Conservation (phyloP, 2,888 invertebrate genomes). For the Scaptomyza tumidula region DNA sequence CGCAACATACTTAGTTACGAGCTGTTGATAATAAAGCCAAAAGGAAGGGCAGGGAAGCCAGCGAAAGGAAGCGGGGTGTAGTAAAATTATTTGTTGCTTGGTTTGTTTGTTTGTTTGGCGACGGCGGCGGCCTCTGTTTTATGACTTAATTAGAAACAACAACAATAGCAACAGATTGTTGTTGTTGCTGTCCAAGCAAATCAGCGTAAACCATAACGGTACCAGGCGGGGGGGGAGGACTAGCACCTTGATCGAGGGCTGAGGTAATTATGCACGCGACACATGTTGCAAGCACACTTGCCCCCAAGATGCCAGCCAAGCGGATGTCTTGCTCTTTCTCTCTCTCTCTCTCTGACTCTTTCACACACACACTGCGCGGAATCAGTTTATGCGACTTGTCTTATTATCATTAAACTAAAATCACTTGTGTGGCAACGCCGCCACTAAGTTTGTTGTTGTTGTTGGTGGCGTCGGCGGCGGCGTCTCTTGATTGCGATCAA, state of each 20-base stretch:
- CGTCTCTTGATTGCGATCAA: slow-evolving; percentile 66
- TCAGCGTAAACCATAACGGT: slow-evolving; percentile 76
- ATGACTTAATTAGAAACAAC: slow-evolving; percentile 71
- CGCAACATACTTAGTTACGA: slow-evolving; percentile 53
- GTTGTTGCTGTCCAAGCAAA: slow-evolving; percentile 50
- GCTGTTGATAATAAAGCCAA: slow-evolving; percentile 55
- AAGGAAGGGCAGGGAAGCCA: not conserved
- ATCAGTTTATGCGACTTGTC: slow-evolving; percentile 56
- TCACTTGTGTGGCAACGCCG: slow-evolving; percentile 58
- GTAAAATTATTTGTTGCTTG: slow-evolving; percentile 58
- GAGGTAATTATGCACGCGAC: slow-evolving; percentile 74
- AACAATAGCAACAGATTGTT: slow-evolving; percentile 17
- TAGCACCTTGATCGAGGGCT: slow-evolving; percentile 39
- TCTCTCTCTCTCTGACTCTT: not conserved
- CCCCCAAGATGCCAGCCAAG: slow-evolving; percentile 1
- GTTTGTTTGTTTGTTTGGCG: slow-evolving; percentile 52
- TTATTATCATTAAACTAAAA: slow-evolving; percentile 78
- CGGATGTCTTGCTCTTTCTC: not conserved
- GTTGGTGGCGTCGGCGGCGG: slow-evolving; percentile 38
- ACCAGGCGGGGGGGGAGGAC: not conserved
- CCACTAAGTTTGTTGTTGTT: slow-evolving; percentile 4
- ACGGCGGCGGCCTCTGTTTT: slow-evolving; percentile 59
- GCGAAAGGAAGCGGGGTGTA: slow-evolving; percentile 7
- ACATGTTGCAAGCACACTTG: slow-evolving; percentile 66
- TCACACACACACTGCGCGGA: slow-evolving; percentile 10